These are phyloP conservation scores for Embidobia sp. DNA, from an alignment of 2,888 invertebrate species.

Conservation along the genomic window DNA sequence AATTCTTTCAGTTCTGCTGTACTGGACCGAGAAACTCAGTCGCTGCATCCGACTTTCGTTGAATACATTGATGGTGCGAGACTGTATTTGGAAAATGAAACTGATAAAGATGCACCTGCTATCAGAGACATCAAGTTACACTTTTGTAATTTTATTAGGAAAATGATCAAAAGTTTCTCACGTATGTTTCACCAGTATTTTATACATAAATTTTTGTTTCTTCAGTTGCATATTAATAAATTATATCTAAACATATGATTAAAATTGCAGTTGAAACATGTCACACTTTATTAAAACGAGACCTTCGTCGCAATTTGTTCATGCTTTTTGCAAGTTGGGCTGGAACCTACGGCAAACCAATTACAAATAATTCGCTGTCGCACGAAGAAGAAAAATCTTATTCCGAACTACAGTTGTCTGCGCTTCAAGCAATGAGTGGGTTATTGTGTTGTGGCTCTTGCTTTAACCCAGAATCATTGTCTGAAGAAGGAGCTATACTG, in stretches of 20 bases:
- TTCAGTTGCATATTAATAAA: too few species aligned
- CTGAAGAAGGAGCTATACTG: conserved; percentile 94
- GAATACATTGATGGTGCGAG: conserved; percentile 98
- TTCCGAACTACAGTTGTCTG: conserved; percentile 82
- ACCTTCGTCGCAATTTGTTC: conserved; percentile 93
- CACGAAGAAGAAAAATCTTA: conserved; percentile 75
- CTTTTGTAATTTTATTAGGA: conserved; percentile 96
- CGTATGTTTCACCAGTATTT: too few species aligned
- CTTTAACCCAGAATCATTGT: conserved; percentile 91
- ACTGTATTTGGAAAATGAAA: conserved; percentile 94
- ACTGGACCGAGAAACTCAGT: conserved; percentile 91
- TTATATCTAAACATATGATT: too few species aligned
- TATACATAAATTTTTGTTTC: too few species aligned
- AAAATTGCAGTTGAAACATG: conserved; percentile 90
- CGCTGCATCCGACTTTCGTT: conserved; percentile 92
- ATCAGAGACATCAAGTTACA: conserved; percentile 93
- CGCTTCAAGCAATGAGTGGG: conserved; percentile 95
- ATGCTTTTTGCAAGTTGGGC: conserved; percentile 97
- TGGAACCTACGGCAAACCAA: conserved; percentile 90
- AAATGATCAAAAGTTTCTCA: conserved; percentile 96
- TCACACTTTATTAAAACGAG: conserved; percentile 91
- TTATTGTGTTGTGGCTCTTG: conserved; percentile 97
- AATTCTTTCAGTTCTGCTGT: conserved; percentile 86
- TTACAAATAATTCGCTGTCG: conserved; percentile 76
- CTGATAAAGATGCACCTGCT: conserved; percentile 94